phyloP scores from a whole-genome alignment of 2,888 invertebrate genomes.

The Caenorhabditis virilis region DNA sequence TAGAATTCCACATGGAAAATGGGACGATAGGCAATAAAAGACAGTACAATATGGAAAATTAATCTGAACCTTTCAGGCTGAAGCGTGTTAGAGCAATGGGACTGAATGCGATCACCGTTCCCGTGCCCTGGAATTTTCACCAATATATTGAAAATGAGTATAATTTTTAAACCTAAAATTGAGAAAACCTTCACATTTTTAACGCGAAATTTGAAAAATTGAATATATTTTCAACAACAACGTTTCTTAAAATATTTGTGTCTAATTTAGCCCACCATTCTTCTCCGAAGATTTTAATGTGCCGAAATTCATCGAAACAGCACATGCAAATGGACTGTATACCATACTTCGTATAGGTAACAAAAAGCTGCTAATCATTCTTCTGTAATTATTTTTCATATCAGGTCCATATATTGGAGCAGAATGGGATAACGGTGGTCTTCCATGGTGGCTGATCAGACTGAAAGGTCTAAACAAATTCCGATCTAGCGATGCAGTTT shows the following conservation, averaged over 20 bases:
- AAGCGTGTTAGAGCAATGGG: slow-evolving; percentile 73
- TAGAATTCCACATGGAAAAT: slow-evolving; percentile 79
- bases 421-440: slow-evolving; percentile 54
- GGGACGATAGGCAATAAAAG: slow-evolving; percentile 76
- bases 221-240: background rate
- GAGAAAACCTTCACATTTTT: no score
- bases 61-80: slow-evolving; percentile 70
- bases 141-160: slow-evolving; percentile 27
- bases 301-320: slow-evolving; percentile 50
- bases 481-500: slow-evolving; percentile 22
- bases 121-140: slow-evolving; percentile 38
- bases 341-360: slow-evolving; percentile 52
- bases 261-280: slow-evolving; percentile 6
- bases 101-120: slow-evolving; percentile 33
- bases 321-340: slow-evolving; percentile 41
- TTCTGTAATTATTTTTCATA: background rate
- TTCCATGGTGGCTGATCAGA: slow-evolving; percentile 55
- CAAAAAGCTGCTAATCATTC: background rate
- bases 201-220: no score
- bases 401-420: slow-evolving; percentile 59
- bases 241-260: background rate
- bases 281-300: slow-evolving; percentile 21
- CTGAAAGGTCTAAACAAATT: slow-evolving; percentile 16
- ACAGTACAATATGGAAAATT: background rate
- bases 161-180: no score